phyloP scores from a whole-genome alignment of 1,140 invertebrate genomes.

The Hyles vespertilio region DNA sequence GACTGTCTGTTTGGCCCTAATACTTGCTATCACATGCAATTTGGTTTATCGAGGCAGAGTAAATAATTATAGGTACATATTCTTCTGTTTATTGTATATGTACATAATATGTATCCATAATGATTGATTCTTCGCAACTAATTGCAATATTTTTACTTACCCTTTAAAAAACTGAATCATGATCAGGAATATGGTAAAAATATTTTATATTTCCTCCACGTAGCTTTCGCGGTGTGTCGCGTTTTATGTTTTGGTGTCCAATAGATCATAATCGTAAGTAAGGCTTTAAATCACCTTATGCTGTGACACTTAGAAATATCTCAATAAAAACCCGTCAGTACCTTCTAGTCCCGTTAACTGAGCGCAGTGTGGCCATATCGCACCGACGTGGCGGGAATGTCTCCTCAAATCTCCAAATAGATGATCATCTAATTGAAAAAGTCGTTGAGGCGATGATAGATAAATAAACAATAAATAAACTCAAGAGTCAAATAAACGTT shows the following conservation, averaged over 20 bases:
- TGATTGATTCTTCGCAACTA: no score
- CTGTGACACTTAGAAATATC: slow-evolving; percentile 26
- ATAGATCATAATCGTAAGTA: slow-evolving; percentile 11
- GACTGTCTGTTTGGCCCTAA: no score
- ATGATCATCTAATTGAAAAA: no score
- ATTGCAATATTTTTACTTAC: no score
- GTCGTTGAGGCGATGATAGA: no score
- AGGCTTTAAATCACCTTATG: slow-evolving; percentile 15
- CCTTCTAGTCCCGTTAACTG: slow-evolving; percentile 39
- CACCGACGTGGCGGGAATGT: background rate
- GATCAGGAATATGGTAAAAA: slow-evolving; percentile 2
- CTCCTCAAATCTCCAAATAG: background rate
- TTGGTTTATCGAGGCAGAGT: no score
- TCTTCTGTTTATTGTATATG: no score
- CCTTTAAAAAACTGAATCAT: background rate
- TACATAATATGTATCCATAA: no score
- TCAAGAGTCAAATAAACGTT: no score
- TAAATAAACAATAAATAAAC: no score
- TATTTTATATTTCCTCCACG: background rate
- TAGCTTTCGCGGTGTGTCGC: background rate
- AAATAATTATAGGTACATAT: no score
- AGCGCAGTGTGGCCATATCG: background rate
- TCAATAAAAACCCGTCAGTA: slow-evolving; percentile 42
- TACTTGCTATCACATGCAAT: no score
- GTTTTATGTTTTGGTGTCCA: slow-evolving; percentile 3